Evolutionary conservation across 2,113 vertebrate genomes (phyloP), one percentile per base, ranked within the genome.

Genomic region (Nibea coibor): DNA sequence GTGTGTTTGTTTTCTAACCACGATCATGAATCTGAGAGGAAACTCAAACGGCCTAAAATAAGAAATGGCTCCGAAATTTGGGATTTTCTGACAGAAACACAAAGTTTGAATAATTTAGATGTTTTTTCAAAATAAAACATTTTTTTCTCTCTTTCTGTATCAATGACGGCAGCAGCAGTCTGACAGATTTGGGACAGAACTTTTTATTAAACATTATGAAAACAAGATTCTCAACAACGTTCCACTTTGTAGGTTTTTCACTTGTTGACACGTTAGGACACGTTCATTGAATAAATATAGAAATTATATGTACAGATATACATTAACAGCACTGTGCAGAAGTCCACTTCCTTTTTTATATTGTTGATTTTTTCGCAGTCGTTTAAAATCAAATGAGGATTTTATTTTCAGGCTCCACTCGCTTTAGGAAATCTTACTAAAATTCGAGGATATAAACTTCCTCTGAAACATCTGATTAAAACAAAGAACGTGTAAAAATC

Each of bases 171-270:
- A 28, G 74, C 79, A 43, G 68, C 72, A 86, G 47, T 28, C 48
- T 12, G 68, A 66, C 72, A 72, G 26, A 22, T 82, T 87, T 93
- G 91, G 92, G 92, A 94, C 93, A 95, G 87, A 93, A 93, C 84
- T 95, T 95, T 95, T 95, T 95, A 95, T 95, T 95, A 94, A 95
- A 95, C 94, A 93, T 95, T 95, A 94, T 93, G 93, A 95, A 95
- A 95, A 95, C 91, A 95, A 93, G 88, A 92, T 90, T 94, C 90
- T 92, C 89, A 92, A 93, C 93, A 93, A 94, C 91, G 92, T 92
- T 95, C 93, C 91, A 93, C 91, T 92, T 82, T 84, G 87, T 71
- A 85, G 82, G 83, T 82, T 93, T 89, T 94, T 82, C 81, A 93
- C 92, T 93, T 92, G 90, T 92, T 84, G 92, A 94, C 94, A 94